A percentile compares a stretch with the other conserved stretches of the same genome.
phyloP scores from a whole-genome alignment of 1,140 invertebrate species.

The Antheraea mylitta region DNA sequence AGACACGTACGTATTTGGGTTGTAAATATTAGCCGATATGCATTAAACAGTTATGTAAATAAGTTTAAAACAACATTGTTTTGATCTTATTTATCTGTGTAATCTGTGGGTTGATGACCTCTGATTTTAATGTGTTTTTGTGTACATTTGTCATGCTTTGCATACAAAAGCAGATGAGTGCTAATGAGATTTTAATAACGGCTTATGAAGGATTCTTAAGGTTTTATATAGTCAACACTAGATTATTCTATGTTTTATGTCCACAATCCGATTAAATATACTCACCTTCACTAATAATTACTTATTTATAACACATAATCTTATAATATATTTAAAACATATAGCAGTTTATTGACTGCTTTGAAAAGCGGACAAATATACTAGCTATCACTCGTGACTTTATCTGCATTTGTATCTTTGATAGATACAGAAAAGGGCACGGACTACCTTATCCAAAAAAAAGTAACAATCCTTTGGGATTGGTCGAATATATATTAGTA shows the following conservation, averaged over 20 bases:
- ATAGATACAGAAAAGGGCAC: too few species aligned
- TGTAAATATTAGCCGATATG: not conserved
- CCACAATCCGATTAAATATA: not conserved
- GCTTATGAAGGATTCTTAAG: not conserved
- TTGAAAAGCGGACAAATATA: not conserved
- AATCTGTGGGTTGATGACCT: constrained; percentile 7
- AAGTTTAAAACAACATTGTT: not conserved
- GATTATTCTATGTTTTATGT: not conserved
- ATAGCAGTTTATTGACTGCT: not conserved
- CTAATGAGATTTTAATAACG: not conserved
- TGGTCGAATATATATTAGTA: too few species aligned
- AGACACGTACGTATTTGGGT: not conserved
- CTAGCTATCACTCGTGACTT: too few species aligned
- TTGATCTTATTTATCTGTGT: not conserved
- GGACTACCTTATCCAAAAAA: too few species aligned
- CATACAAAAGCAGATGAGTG: constrained; percentile 12
- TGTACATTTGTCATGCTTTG: constrained; percentile 17
- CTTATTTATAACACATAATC: not conserved
- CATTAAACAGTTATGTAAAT: not conserved
- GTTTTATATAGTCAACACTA: not conserved
- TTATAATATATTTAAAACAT: not conserved
- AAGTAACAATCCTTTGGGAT: too few species aligned
- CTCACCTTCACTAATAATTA: not conserved
- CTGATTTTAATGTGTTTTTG: constrained; percentile 13
- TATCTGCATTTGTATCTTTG: too few species aligned